These are phyloP conservation scores for Melikaiella ostensackeni DNA, from an alignment of 2,888 invertebrate species.

Conservation along the genomic window DNA sequence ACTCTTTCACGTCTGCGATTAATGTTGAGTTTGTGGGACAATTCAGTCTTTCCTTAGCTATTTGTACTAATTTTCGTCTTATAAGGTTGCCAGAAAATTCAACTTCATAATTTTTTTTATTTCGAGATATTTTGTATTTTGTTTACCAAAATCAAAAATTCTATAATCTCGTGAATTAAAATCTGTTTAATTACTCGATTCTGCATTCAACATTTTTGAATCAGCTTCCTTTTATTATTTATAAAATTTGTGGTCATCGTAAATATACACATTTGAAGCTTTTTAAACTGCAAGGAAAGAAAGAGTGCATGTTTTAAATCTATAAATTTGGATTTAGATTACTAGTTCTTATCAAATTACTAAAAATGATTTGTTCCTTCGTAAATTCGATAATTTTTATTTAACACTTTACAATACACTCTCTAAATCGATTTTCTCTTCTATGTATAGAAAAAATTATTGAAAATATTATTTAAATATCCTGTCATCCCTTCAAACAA, in stretches of 20 bases:
- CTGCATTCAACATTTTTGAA: not conserved
- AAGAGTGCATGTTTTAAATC: not conserved
- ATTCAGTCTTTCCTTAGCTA: not conserved
- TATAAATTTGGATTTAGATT: not conserved
- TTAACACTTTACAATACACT: not conserved
- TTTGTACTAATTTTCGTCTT: not conserved
- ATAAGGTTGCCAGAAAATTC: not conserved
- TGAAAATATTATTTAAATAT: not conserved
- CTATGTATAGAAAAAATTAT: not conserved
- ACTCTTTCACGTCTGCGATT: constrained; percentile 8
- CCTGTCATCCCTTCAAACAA: not conserved
- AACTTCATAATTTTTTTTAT: not conserved
- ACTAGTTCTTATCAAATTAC: not conserved
- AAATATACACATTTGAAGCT: not conserved
- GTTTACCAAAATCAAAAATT: not conserved
- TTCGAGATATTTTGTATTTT: not conserved
- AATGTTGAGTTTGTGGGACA: not conserved
- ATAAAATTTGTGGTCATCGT: not conserved
- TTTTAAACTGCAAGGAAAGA: not conserved
- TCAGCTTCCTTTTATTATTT: not conserved
- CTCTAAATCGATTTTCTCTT: not conserved
- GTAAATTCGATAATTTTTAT: not conserved
- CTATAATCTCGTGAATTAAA: not conserved
- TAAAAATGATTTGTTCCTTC: not conserved
- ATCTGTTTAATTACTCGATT: not conserved